These are phyloP conservation scores for Peromyscus maniculatus DNA, from an alignment of 2,113 vertebrate species.

Conservation along the genomic window DNA sequence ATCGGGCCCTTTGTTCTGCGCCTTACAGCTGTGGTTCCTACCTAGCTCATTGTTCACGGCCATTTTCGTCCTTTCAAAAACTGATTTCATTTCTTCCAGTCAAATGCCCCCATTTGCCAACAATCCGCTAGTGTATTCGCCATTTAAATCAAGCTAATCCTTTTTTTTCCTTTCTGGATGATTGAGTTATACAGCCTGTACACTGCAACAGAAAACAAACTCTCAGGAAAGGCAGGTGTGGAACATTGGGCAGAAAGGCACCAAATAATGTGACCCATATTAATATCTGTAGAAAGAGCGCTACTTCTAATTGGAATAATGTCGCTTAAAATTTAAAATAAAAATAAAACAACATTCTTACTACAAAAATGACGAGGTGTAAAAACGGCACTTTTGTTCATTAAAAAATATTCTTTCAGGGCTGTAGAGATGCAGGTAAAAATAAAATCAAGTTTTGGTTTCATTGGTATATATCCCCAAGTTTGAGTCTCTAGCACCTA, in stretches of 20 bases:
- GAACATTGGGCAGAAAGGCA: slow-evolving; percentile 46
- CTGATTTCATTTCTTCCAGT: neutral
- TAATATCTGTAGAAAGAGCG: neutral
- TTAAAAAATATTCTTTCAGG: neutral
- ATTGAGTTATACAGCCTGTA: accelerated
- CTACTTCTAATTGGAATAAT: slow-evolving; percentile 66
- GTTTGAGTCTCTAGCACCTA: neutral
- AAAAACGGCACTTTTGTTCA: neutral
- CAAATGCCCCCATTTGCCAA: neutral
- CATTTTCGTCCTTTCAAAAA: neutral
- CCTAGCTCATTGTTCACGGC: neutral
- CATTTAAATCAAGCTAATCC: neutral
- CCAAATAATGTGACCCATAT: slow-evolving; percentile 72
- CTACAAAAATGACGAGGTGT: neutral
- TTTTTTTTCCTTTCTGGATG: neutral
- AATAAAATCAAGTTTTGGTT: neutral
- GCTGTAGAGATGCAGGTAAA: neutral
- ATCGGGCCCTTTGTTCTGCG: accelerated
- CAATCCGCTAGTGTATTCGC: neutral
- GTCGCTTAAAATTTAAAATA: neutral
- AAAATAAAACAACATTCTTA: slow-evolving; percentile 26
- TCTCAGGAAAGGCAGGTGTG: slow-evolving; percentile 38
- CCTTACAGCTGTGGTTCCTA: neutral
- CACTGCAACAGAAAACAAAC: neutral
- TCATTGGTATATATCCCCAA: too few relatives aligned